Conservation (phyloP, 2,113 vertebrate genomes). For the Pteruthius melanotis region DNA sequence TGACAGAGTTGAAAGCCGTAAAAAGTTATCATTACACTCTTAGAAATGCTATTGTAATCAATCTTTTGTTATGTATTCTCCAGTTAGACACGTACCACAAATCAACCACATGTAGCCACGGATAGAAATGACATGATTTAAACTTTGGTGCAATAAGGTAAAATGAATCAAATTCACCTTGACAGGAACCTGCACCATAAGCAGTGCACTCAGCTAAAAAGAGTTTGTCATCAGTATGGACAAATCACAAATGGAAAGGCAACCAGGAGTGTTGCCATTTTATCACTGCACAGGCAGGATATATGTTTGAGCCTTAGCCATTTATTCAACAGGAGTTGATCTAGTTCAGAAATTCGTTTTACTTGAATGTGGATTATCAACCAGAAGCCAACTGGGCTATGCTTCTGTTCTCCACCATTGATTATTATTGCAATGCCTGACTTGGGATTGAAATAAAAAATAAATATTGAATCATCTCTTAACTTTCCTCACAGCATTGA, state of each 20-base stretch:
- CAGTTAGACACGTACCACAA: constrained; percentile 54
- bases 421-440: neutral
- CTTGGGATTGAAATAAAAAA: neutral
- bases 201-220: constrained; percentile 17
- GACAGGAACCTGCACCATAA: constrained; percentile 42
- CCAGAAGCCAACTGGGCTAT: neutral
- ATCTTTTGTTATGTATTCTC: constrained; percentile 59
- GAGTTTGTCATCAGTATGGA: constrained; percentile 26
- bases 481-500: neutral
- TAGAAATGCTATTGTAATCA: constrained; percentile 65
- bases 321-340: neutral
- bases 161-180: constrained; percentile 69
- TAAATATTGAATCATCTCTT: neutral
- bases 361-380: neutral
- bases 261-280: neutral
- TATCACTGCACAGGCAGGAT: neutral
- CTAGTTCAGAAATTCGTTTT: neutral
- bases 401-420: neutral
- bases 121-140: constrained; percentile 72
- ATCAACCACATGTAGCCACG: constrained; percentile 64
- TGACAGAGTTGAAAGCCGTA: constrained; percentile 41
- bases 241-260: constrained; percentile 10
- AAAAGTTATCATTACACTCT: constrained; percentile 54
- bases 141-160: constrained; percentile 64
- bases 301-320: neutral